These are phyloP conservation scores for Lithophane ornitopus DNA, from an alignment of 2,888 invertebrate species.

Conservation along the genomic window DNA sequence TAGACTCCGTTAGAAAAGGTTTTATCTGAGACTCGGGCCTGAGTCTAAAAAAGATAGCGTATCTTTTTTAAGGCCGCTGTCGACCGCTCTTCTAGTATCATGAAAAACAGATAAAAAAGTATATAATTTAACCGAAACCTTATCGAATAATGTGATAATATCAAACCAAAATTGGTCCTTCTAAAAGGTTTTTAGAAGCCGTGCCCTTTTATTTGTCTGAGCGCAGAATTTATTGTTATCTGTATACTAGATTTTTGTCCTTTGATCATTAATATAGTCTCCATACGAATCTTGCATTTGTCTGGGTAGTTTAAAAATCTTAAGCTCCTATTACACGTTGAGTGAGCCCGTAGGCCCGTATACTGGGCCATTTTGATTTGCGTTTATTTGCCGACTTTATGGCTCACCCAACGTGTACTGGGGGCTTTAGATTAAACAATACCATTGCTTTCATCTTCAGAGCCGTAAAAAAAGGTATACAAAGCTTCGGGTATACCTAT, in stretches of 20 bases:
- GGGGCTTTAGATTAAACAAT: neutral
- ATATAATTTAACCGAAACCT: neutral
- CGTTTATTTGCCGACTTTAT: too few species aligned
- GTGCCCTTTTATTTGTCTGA: slow-evolving; percentile 1
- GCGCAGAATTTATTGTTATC: slow-evolving; percentile 7
- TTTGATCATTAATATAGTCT: neutral
- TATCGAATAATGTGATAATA: neutral
- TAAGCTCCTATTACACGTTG: too few species aligned
- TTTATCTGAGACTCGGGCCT: neutral
- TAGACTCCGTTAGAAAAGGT: slow-evolving; percentile 13
- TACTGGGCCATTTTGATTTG: too few species aligned
- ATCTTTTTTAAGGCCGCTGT: neutral
- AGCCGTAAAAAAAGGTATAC: neutral
- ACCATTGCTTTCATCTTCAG: neutral
- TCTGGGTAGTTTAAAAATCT: neutral
- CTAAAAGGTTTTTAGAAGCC: neutral
- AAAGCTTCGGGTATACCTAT: neutral
- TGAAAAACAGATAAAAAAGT: neutral
- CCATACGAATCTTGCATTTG: neutral
- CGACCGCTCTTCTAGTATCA: slow-evolving; percentile 2
- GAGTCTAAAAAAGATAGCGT: slow-evolving; percentile 4
- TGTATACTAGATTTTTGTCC: neutral
- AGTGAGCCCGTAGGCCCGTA: too few species aligned
- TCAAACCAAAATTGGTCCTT: slow-evolving; percentile 4
- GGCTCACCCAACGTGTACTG: too few species aligned